phyloP scores from a whole-genome alignment of 1,140 invertebrate species.

The Teleopsis dalmanni region DNA sequence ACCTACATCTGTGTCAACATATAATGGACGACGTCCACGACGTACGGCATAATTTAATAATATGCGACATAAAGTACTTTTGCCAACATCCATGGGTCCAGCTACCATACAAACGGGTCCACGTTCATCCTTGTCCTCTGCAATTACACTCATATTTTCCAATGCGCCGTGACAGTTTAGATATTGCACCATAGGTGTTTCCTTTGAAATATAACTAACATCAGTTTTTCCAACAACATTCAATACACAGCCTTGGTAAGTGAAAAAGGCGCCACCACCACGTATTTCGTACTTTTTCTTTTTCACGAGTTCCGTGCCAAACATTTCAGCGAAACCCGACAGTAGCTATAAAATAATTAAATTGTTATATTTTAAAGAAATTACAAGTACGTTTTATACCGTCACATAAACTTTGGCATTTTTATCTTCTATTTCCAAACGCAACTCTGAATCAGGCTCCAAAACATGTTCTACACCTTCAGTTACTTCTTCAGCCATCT shows the following conservation, averaged over 20 bases:
- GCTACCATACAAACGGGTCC: conserved; percentile 86
- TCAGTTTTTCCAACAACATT: conserved; percentile 81
- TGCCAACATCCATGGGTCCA: conserved; percentile 93
- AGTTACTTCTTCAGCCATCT: conserved; percentile 27
- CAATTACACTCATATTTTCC: conserved; percentile 78
- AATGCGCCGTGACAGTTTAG: conserved; percentile 91
- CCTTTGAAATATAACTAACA: conserved; percentile 88
- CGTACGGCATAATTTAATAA: conserved; percentile 91
- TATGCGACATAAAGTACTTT: conserved; percentile 84
- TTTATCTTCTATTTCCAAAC: conserved; percentile 89
- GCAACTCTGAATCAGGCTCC: conserved; percentile 79
- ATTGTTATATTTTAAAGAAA: too few relatives aligned
- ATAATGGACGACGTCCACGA: conserved; percentile 76
- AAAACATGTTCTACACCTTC: conserved; percentile 63
- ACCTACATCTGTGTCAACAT: conserved; percentile 93
- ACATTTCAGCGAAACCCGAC: conserved; percentile 86
- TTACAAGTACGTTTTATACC: conserved; percentile 46
- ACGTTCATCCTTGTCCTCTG: conserved; percentile 62
- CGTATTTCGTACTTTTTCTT: conserved; percentile 88
- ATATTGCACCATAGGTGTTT: conserved; percentile 83
- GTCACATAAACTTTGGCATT: conserved; percentile 76
- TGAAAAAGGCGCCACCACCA: conserved; percentile 86
- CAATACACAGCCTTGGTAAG: conserved; percentile 88
- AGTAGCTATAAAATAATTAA: conserved; percentile 56
- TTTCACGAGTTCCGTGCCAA: conserved; percentile 92